phyloP scores from a whole-genome alignment of 2,888 invertebrate species.

The Cryptus viduatorius region DNA sequence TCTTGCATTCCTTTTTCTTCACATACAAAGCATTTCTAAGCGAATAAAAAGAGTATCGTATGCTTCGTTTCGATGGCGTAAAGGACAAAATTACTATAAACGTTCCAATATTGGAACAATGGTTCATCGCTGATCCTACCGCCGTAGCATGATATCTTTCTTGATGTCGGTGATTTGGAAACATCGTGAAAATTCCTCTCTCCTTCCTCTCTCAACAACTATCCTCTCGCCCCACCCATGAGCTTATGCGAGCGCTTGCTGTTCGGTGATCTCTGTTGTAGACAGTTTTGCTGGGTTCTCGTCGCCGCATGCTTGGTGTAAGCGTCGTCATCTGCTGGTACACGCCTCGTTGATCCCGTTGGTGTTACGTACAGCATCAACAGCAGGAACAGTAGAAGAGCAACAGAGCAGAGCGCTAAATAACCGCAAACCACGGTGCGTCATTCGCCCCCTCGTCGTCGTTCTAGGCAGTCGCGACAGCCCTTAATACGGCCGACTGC shows the following conservation, averaged over 20 bases:
- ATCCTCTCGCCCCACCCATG: slow-evolving; percentile 21
- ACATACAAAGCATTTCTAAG: background rate
- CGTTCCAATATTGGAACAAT: background rate
- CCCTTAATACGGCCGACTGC: slow-evolving; percentile 46
- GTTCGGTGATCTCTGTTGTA: slow-evolving; percentile 67
- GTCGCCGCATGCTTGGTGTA: slow-evolving; percentile 73
- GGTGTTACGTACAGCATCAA: slow-evolving; percentile 28
- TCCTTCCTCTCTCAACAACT: background rate
- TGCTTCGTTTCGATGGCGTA: background rate
- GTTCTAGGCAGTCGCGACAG: slow-evolving; percentile 42
- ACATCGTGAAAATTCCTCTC: slow-evolving; percentile 37
- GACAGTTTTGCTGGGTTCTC: slow-evolving; percentile 73
- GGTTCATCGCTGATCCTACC: background rate
- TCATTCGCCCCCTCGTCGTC: slow-evolving; percentile 51
- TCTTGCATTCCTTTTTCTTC: background rate
- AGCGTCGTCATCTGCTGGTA: slow-evolving; percentile 78
- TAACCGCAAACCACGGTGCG: slow-evolving; percentile 62
- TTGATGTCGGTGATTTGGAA: background rate
- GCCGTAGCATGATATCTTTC: background rate
- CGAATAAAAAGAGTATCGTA: background rate
- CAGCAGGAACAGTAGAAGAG: slow-evolving; percentile 35
- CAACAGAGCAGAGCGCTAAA: slow-evolving; percentile 59
- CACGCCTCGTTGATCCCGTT: slow-evolving; percentile 75
- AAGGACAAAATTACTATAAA: background rate
- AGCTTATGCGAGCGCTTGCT: slow-evolving; percentile 60